These are phyloP conservation scores for Pipistrellus pygmaeus DNA, from an alignment of 2,797 vertebrate species.

Conservation along the genomic window DNA sequence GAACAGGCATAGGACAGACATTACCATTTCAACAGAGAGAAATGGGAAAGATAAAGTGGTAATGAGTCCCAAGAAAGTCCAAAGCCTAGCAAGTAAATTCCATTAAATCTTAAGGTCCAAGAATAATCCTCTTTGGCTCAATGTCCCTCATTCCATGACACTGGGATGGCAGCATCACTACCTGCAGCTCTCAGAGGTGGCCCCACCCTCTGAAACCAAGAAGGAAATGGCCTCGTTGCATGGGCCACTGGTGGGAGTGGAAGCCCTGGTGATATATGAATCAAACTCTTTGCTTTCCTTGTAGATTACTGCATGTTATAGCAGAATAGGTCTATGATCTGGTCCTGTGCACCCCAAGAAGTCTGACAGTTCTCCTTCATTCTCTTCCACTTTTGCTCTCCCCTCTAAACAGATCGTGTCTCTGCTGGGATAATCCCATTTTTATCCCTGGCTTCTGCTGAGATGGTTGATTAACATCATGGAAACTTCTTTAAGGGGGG, in stretches of 20 bases:
- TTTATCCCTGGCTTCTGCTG: neutral
- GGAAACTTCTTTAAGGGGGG: neutral
- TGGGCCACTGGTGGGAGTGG: no score
- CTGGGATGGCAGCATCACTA: neutral
- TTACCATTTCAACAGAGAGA: neutral
- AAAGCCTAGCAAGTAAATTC: neutral
- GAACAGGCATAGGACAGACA: neutral
- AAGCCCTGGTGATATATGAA: neutral
- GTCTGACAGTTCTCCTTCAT: neutral
- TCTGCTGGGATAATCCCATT: neutral
- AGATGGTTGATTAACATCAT: neutral
- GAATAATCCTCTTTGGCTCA: neutral
- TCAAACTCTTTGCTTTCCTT: neutral
- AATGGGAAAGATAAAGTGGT: neutral
- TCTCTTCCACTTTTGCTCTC: neutral
- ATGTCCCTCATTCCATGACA: neutral
- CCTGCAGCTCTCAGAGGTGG: neutral
- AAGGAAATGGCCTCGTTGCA: neutral
- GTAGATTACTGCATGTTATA: neutral
- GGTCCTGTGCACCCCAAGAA: neutral
- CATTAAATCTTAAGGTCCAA: neutral
- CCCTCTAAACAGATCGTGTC: neutral
- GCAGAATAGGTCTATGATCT: neutral
- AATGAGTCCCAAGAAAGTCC: neutral
- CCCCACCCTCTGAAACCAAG: neutral